Evolutionary conservation across 2,797 vertebrate species (phyloP).

Genomic region (Myotis daubentonii): DNA sequence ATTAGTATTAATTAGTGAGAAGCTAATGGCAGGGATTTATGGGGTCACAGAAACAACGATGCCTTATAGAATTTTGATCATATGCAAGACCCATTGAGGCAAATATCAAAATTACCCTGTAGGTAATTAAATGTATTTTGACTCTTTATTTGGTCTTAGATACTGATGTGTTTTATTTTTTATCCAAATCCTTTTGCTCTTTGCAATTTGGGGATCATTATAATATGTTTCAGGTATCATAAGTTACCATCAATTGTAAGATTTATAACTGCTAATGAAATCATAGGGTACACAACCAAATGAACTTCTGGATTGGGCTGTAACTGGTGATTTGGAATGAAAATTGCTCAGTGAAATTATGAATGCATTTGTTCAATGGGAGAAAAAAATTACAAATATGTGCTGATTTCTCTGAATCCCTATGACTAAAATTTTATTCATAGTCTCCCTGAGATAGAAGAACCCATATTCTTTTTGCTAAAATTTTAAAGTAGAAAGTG

Average conservation of each 20-base stretch:
- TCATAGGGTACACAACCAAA: not conserved
- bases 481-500: not conserved
- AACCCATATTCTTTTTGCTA: not conserved
- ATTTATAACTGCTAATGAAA: constrained; percentile 26
- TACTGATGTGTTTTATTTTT: not conserved
- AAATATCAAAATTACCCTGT: not conserved
- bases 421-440: not conserved
- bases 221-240: not conserved
- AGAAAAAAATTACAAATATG: not conserved
- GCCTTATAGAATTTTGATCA: not conserved
- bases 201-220: not conserved
- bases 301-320: not conserved
- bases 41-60: not conserved
- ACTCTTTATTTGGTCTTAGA: not conserved
- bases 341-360: constrained; percentile 17
- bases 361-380: not conserved
- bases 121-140: not conserved
- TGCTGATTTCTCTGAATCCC: not conserved
- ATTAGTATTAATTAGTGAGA: not conserved
- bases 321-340: not conserved
- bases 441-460: not conserved
- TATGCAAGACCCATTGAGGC: not conserved
- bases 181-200: not conserved
- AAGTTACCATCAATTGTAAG: not conserved
- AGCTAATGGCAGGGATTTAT: not conserved